phyloP scores from a whole-genome alignment of 2,888 invertebrate genomes.

The Yponomeuta sedellus region DNA sequence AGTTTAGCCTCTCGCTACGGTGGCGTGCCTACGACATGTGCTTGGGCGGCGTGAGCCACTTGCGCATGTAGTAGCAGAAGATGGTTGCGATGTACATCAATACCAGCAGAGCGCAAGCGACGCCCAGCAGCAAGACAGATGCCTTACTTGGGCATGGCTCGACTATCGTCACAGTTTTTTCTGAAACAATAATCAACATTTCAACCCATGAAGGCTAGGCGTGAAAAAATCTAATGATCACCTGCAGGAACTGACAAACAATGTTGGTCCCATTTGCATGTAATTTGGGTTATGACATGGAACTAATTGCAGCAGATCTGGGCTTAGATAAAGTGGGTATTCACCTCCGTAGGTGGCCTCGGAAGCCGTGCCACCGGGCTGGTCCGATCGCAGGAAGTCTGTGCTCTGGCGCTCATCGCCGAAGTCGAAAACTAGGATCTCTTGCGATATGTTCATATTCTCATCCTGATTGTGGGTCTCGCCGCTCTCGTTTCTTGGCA shows the following conservation, averaged over 20 bases:
- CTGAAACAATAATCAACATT: conserved; percentile 54
- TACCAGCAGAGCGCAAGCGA: conserved; percentile 92
- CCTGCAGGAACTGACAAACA: conserved; percentile 3
- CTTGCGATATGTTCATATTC: conserved; percentile 95
- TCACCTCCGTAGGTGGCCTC: conserved; percentile 85
- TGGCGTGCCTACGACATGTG: conserved; percentile 75
- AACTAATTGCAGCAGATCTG: conserved; percentile 3
- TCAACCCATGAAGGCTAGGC: background rate
- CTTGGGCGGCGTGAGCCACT: conserved; percentile 91
- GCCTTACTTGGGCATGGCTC: conserved; percentile 95
- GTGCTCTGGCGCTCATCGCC: conserved; percentile 90
- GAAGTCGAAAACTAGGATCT: conserved; percentile 94
- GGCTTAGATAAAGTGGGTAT: conserved; percentile 17
- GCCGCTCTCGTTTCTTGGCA: conserved; percentile 75
- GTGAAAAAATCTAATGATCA: background rate
- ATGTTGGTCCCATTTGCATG: background rate
- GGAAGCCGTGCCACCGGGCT: conserved; percentile 77
- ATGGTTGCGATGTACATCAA: conserved; percentile 93
- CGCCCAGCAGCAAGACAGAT: conserved; percentile 92
- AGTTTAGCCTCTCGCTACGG: background rate
- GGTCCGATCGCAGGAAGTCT: conserved; percentile 86
- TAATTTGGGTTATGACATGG: conserved; percentile 11
- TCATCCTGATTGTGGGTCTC: conserved; percentile 81
- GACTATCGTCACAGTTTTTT: conserved; percentile 92
- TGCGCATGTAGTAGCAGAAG: conserved; percentile 95